Percentiles rank a stretch among this genome's conserved stretches.
Evolutionary conservation across 2,113 vertebrate species (phyloP).

Genomic region (Tupaia tana): DNA sequence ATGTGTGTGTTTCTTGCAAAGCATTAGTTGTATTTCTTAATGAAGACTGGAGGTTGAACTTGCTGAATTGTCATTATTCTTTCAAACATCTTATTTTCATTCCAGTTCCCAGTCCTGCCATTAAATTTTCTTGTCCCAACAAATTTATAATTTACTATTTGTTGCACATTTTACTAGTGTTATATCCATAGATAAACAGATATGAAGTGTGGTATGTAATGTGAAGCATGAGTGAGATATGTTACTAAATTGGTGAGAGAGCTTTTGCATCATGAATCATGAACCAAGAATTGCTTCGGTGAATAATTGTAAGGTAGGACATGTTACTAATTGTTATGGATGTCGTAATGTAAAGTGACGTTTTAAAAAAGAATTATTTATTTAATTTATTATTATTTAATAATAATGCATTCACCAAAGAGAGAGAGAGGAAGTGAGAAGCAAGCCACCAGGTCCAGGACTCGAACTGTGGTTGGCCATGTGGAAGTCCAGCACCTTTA

Average conservation of each 20-base stretch:
- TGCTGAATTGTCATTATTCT: conserved; percentile 20
- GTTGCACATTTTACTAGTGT: not conserved
- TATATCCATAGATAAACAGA: not conserved
- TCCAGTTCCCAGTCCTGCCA: conserved; percentile 22
- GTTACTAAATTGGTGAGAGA: conserved; percentile 46
- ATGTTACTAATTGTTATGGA: not conserved
- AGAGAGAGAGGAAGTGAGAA: too few relatives aligned
- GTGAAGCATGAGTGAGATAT: not conserved
- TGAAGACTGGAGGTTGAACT: not conserved
- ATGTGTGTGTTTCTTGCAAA: not conserved
- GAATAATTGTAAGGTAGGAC: conserved; percentile 35
- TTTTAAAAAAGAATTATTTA: too few relatives aligned
- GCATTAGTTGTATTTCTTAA: not conserved
- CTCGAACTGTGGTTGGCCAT: too few relatives aligned
- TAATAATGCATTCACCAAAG: too few relatives aligned
- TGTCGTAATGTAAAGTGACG: not conserved
- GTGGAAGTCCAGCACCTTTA: too few relatives aligned
- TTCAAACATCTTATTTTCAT: not conserved
- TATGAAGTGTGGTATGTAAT: not conserved
- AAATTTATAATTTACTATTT: conserved; percentile 44
- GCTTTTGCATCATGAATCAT: not conserved
- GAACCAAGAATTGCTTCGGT: conserved; percentile 46
- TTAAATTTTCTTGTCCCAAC: conserved; percentile 53
- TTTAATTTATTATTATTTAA: too few relatives aligned
- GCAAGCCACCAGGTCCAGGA: too few relatives aligned